These are phyloP conservation scores for Dicycla oo DNA, from an alignment of 2,888 invertebrate species.

Conservation along the genomic window DNA sequence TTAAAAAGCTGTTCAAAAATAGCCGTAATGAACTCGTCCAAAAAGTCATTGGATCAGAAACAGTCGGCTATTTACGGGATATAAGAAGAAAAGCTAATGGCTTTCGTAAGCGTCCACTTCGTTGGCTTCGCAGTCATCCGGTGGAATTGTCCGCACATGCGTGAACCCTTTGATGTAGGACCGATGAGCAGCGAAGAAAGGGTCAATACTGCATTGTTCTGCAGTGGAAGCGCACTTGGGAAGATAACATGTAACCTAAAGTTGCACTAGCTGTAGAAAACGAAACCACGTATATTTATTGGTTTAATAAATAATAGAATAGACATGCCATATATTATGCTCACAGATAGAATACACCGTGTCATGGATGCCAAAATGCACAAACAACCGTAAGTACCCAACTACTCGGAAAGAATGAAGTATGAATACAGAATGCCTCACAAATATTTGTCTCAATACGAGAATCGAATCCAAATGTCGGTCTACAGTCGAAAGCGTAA, in stretches of 20 bases:
- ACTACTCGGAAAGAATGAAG: conserved; percentile 5
- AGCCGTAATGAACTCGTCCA: conserved; percentile 38
- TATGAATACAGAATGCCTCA: conserved; percentile 9
- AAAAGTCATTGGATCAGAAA: conserved; percentile 61
- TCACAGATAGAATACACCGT: not conserved
- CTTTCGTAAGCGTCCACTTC: conserved; percentile 67
- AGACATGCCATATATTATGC: too few relatives aligned
- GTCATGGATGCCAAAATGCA: conserved; percentile 24
- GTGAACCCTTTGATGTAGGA: conserved; percentile 78
- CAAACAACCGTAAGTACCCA: conserved; percentile 9
- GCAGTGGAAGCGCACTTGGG: conserved; percentile 33
- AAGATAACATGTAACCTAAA: conserved; percentile 18
- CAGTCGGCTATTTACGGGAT: conserved; percentile 60
- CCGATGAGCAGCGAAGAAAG: conserved; percentile 41
- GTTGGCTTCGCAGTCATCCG: conserved; percentile 68
- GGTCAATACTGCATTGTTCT: conserved; percentile 48
- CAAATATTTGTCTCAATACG: conserved; percentile 12
- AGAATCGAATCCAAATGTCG: conserved; percentile 7
- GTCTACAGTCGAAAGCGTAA: not conserved
- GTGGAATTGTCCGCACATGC: conserved; percentile 79
- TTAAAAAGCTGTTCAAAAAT: conserved; percentile 49
- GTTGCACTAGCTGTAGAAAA: not conserved
- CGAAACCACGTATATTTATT: not conserved
- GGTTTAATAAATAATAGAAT: not conserved
- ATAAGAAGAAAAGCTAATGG: conserved; percentile 65